Conservation (phyloP, 2,797 vertebrate species). For the Tragopan temminckii region DNA sequence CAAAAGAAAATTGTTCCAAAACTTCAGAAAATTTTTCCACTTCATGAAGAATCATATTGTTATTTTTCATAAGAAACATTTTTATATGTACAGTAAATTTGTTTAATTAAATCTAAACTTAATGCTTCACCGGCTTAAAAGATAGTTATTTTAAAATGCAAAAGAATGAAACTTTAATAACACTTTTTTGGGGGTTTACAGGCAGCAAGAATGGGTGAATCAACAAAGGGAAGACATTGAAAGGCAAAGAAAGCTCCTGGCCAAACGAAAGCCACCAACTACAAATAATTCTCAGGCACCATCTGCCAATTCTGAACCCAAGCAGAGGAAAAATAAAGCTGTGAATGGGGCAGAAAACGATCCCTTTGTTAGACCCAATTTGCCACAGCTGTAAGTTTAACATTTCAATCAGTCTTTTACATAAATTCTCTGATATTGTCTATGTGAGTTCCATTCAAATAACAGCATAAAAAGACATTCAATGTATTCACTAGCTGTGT, state of each 20-base stretch:
- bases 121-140: constrained; percentile 10
- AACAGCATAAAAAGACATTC: constrained; percentile 63
- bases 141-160: neutral
- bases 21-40: neutral
- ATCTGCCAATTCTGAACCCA: constrained; percentile 95
- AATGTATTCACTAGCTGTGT: constrained; percentile 64
- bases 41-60: neutral
- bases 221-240: constrained; percentile 99
- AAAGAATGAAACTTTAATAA: constrained; percentile 62
- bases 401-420: constrained; percentile 76
- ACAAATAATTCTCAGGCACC: constrained; percentile 94
- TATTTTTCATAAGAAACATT: constrained; percentile 1
- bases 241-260: constrained; percentile 96
- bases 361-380: constrained; percentile 97
- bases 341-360: constrained; percentile 97
- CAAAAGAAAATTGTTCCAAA: neutral
- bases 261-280: constrained; percentile 95
- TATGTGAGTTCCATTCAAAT: constrained; percentile 63
- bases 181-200: constrained; percentile 76
- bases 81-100: neutral
- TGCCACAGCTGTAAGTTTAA: constrained; percentile 95
- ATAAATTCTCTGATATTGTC: constrained; percentile 74
- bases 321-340: constrained; percentile 98
- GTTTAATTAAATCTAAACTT: neutral
- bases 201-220: constrained; percentile 98